Evolutionary conservation across 2,888 invertebrate genomes (phyloP), one percentile per base, ranked within the genome.

Genomic region (Cyrtodaria siliqua): DNA sequence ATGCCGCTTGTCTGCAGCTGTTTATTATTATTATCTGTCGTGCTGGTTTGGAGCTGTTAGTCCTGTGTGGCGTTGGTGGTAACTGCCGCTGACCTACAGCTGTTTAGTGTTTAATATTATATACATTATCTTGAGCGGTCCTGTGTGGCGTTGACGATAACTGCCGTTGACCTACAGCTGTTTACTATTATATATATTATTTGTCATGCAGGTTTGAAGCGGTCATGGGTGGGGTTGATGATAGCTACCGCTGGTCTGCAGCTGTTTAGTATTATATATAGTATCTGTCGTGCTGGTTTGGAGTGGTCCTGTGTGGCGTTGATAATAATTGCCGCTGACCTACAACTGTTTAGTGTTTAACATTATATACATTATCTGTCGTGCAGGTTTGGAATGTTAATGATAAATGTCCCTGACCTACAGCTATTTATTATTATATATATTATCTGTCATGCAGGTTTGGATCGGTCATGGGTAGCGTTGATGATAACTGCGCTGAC

Each of bases 391-490:
- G 64, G 83, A 85, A 52, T 75, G 89, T 14, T 83, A 86, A 0
- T 84, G 84, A 77, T 72, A 88, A 9, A 87, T 85, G 0, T 76
- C 79, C n/a, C n/a, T n/a, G 18, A 8, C 9, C 8, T 49, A 16
- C 18, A 12, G 18, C 49, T 12, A 12, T 9, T 9, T 3, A n/a
- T 56, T 56, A 27, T 64, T n/a, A n/a, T n/a, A n/a, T n/a, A n/a
- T n/a, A n/a, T n/a, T n/a, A n/a, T n/a, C n/a, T n/a, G n/a, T 38
- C 33, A 16, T 67, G 75, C 78, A 89, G 89, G 87, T 75, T 66
- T 89, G 64, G 83, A 86, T 50, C 76, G 89, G 14, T 83, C 87
- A 0, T 84, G 85, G 79, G 72, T 89, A 8, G 88, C 86, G 0
- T 77, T 85, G 55, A 76, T 83, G 68, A 82, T 88, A 20, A 79